These are phyloP conservation scores for Metalampra italica DNA, from an alignment of 2,888 invertebrate species.

Conservation along the genomic window DNA sequence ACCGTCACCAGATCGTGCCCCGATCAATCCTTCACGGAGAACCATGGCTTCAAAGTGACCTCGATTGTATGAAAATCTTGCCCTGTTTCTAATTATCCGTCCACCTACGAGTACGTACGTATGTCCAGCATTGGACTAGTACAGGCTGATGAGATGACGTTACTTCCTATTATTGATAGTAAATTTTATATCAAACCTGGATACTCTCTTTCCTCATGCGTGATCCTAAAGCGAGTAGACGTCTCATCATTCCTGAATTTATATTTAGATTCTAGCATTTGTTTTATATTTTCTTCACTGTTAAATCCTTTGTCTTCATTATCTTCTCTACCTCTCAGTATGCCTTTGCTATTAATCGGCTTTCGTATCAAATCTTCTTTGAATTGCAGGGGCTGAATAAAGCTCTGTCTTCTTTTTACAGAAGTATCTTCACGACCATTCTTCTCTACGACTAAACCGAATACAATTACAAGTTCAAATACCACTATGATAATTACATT, in stretches of 20 bases:
- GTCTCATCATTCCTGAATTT: conserved; percentile 57
- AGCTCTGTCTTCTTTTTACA: background rate
- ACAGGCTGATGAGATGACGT: too few species aligned
- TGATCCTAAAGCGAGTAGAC: conserved; percentile 50
- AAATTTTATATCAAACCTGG: conserved; percentile 23
- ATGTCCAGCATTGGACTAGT: too few species aligned
- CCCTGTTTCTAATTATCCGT: too few species aligned
- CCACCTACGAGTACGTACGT: too few species aligned
- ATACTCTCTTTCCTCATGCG: conserved; percentile 31
- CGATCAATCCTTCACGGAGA: too few species aligned
- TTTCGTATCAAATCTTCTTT: background rate
- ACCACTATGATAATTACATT: background rate
- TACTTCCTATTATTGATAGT: too few species aligned
- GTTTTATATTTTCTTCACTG: conserved; percentile 40
- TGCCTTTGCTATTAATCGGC: background rate
- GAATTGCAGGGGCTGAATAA: background rate
- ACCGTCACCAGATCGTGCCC: too few species aligned
- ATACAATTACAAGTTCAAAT: background rate
- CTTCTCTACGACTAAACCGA: background rate
- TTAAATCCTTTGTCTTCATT: conserved; percentile 8
- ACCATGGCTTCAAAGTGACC: too few species aligned
- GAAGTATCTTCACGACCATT: background rate
- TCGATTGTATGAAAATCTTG: too few species aligned
- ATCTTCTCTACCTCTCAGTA: conserved; percentile 3
- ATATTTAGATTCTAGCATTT: conserved; percentile 56